These are phyloP conservation scores for Protonemura montana DNA, from an alignment of 2,888 invertebrate species.

Conservation along the genomic window DNA sequence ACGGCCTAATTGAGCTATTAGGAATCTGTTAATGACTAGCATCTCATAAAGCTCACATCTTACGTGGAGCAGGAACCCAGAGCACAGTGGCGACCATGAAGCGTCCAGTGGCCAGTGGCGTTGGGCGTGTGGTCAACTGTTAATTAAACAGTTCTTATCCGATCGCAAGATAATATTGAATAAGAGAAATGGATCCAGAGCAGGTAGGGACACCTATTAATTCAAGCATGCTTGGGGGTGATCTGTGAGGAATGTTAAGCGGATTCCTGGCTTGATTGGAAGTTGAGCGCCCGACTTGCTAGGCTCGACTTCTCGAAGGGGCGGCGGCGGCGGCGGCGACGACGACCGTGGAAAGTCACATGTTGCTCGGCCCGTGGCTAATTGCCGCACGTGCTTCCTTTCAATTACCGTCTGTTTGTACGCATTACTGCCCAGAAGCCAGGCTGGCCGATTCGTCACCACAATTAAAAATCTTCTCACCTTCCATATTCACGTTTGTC, in stretches of 20 bases:
- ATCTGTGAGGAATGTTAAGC: slow-evolving; percentile 29
- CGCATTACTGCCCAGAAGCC: neutral
- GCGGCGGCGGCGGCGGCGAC: slow-evolving; percentile 3
- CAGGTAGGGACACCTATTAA: slow-evolving; percentile 1
- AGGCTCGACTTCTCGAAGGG: neutral
- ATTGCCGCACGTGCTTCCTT: slow-evolving; percentile 34
- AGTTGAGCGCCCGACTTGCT: neutral
- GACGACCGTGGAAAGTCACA: neutral
- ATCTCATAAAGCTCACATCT: neutral
- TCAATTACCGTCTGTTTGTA: neutral
- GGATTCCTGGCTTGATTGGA: slow-evolving; percentile 16
- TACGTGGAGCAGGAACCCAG: neutral
- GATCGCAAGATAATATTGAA: slow-evolving; percentile 18
- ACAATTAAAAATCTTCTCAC: neutral
- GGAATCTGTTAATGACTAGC: slow-evolving; percentile 28
- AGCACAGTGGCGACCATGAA: neutral
- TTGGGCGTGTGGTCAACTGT: slow-evolving; percentile 17
- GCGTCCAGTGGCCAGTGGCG: neutral
- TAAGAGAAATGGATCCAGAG: slow-evolving; percentile 29
- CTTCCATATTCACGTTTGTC: neutral
- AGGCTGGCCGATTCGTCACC: neutral
- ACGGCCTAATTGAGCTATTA: slow-evolving; percentile 38
- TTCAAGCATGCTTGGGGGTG: slow-evolving; percentile 24
- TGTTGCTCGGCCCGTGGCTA: slow-evolving; percentile 19
- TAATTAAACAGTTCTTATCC: slow-evolving; percentile 28